Conservation (phyloP, 1,140 invertebrate genomes). For the Diabrotica virgifera region DNA sequence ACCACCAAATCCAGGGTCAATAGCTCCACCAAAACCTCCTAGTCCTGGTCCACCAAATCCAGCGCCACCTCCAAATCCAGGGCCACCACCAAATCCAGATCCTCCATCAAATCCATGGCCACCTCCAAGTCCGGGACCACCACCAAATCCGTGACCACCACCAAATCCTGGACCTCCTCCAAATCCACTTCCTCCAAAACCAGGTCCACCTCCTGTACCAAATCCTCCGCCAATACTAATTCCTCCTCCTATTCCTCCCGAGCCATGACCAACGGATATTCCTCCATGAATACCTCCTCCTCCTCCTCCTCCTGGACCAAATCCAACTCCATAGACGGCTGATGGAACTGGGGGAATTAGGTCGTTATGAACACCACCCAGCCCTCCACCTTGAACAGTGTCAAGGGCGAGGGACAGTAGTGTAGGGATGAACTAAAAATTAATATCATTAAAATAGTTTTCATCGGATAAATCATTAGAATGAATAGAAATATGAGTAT, state of each 20-base stretch:
- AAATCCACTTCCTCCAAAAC: slow-evolving; percentile 4
- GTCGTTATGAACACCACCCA: slow-evolving; percentile 24
- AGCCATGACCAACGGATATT: slow-evolving; percentile 3
- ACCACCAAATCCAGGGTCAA: neutral
- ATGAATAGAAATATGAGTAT: too few relatives aligned
- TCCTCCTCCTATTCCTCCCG: neutral
- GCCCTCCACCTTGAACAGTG: too few relatives aligned
- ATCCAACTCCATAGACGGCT: slow-evolving; percentile 27
- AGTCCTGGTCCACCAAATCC: slow-evolving; percentile 3
- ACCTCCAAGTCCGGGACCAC: slow-evolving; percentile 2
- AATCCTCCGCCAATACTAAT: slow-evolving; percentile 1
- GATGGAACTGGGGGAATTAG: slow-evolving; percentile 31
- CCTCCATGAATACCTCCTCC: neutral
- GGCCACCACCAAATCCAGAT: slow-evolving; percentile 7
- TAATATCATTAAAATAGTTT: neutral
- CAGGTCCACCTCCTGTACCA: neutral
- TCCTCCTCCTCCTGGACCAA: slow-evolving; percentile 16
- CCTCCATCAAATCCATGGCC: slow-evolving; percentile 5
- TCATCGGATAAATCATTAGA: too few relatives aligned
- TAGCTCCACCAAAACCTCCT: slow-evolving; percentile 3
- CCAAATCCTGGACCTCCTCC: slow-evolving; percentile 19
- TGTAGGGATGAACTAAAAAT: neutral
- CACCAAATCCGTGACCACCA: slow-evolving; percentile 4
- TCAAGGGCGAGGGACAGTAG: too few relatives aligned
- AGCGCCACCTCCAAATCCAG: slow-evolving; percentile 4